A percentile compares a stretch with the other conserved stretches of the same genome.
These are phyloP conservation scores for Drosophila rellima DNA, from an alignment of 2,888 invertebrate genomes.

Conservation along the genomic window DNA sequence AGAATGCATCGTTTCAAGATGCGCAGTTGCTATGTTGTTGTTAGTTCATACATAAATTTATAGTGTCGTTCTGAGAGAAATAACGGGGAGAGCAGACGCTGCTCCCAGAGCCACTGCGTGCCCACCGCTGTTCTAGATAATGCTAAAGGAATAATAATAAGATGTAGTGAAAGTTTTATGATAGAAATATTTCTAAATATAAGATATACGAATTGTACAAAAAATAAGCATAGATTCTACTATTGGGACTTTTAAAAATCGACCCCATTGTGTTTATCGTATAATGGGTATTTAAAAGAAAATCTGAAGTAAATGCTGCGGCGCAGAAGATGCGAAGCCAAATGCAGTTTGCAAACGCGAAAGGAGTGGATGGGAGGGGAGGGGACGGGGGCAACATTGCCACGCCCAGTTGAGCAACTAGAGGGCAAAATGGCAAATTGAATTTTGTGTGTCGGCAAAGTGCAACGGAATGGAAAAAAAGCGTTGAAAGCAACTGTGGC, in stretches of 20 bases:
- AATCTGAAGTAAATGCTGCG: constrained; percentile 45
- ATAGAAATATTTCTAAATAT: too few relatives aligned
- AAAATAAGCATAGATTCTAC: background rate
- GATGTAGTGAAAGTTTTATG: too few relatives aligned
- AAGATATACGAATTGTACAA: too few relatives aligned
- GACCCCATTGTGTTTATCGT: background rate
- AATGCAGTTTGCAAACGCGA: constrained; percentile 59
- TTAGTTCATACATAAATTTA: too few relatives aligned
- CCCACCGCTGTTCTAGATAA: too few relatives aligned
- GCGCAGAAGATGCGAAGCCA: constrained; percentile 56
- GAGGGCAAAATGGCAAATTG: constrained; percentile 74
- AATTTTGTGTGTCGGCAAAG: constrained; percentile 68
- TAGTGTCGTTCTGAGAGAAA: too few relatives aligned
- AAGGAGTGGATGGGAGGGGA: background rate
- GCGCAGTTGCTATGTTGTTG: too few relatives aligned
- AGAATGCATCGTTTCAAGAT: too few relatives aligned
- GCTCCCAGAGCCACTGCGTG: too few relatives aligned
- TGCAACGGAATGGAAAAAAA: constrained; percentile 72
- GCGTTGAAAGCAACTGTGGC: constrained; percentile 52
- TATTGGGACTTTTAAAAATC: background rate
- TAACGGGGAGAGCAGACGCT: too few relatives aligned
- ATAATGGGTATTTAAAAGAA: constrained; percentile 18
- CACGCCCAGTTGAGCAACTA: constrained; percentile 55
- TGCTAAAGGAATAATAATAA: too few relatives aligned
- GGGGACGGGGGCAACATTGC: constrained; percentile 20